Evolutionary conservation across 2,888 invertebrate genomes (phyloP).

Genomic region (Rhagophthalmus giganteus): DNA sequence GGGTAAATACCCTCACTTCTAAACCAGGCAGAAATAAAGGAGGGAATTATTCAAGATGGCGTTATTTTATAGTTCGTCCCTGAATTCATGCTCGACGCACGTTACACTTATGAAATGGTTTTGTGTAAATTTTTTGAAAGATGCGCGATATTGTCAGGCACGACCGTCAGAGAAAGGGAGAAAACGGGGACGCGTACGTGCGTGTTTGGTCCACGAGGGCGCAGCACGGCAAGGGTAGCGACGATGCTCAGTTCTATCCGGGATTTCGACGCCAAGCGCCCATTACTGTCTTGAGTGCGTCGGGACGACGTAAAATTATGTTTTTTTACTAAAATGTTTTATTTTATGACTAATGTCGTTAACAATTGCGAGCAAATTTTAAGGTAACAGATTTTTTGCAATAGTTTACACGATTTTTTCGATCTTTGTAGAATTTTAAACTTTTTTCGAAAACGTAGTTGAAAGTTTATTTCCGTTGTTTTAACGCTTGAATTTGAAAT

Average conservation of each 20-base stretch:
- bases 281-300: slow-evolving; percentile 14
- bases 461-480: too few species aligned
- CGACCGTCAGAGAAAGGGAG: neutral
- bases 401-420: slow-evolving; percentile 1
- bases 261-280: slow-evolving; percentile 28
- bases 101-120: slow-evolving; percentile 3
- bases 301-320: slow-evolving; percentile 21
- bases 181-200: slow-evolving; percentile 13
- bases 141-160: neutral
- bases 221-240: slow-evolving; percentile 25
- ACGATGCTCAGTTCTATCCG: slow-evolving; percentile 31
- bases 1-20: neutral
- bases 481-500: too few species aligned
- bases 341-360: slow-evolving; percentile 42
- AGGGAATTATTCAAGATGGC: slow-evolving; percentile 18
- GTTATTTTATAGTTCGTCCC: slow-evolving; percentile 5
- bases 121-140: neutral
- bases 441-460: neutral
- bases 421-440: too few species aligned
- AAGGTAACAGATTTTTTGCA: slow-evolving; percentile 36
- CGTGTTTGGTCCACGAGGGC: slow-evolving; percentile 10
- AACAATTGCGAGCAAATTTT: slow-evolving; percentile 42
- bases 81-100: slow-evolving; percentile 4
- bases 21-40: slow-evolving; percentile 12
- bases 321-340: slow-evolving; percentile 36